These are phyloP conservation scores for Sebastes trivittatus DNA, from an alignment of 2,797 vertebrate species.

Conservation along the genomic window DNA sequence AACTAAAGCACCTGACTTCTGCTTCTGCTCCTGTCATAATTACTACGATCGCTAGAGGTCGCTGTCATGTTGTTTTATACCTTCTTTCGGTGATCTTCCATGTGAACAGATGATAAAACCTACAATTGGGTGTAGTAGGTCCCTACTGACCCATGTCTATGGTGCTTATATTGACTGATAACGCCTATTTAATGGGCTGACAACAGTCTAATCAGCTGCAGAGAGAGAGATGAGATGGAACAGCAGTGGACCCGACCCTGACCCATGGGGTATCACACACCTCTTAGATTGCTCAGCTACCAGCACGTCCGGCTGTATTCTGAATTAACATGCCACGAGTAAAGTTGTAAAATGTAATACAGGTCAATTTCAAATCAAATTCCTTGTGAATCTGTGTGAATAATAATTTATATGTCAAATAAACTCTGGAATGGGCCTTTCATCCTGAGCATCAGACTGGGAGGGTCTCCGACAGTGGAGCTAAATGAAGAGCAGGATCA, in stretches of 20 bases:
- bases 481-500: constrained; percentile 65
- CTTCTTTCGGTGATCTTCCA: too few species aligned
- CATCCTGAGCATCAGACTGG: constrained; percentile 48
- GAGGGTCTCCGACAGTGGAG: constrained; percentile 39
- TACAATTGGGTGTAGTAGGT: too few species aligned
- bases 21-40: too few species aligned
- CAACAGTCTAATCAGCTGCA: background rate
- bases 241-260: background rate
- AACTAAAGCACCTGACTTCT: too few species aligned
- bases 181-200: too few species aligned
- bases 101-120: too few species aligned
- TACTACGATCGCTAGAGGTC: too few species aligned
- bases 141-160: too few species aligned
- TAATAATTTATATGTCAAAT: constrained; percentile 28
- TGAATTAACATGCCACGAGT: background rate
- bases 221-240: background rate
- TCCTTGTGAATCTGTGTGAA: constrained; percentile 6
- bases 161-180: too few species aligned
- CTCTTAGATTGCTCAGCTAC: background rate
- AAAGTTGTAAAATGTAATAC: background rate
- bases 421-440: constrained; percentile 44
- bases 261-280: background rate
- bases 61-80: accelerated
- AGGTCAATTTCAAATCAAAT: constrained; percentile 5
- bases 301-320: background rate